Conservation (phyloP, 2,113 vertebrate species). For the Siphamia tubifer region DNA sequence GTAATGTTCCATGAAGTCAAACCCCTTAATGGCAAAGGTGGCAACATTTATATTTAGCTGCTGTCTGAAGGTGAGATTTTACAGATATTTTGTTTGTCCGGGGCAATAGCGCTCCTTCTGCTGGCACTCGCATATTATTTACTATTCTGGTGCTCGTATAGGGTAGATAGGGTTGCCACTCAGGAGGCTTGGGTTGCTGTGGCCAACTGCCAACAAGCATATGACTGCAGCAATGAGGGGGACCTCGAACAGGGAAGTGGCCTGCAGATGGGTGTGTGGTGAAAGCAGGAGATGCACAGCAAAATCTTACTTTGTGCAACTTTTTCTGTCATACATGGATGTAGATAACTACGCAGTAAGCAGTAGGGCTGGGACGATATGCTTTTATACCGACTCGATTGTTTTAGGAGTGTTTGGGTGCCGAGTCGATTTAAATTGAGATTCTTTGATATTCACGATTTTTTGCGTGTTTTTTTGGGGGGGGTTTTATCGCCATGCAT, state of each 20-base stretch:
- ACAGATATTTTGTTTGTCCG: slow-evolving; percentile 80
- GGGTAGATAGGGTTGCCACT: slow-evolving; percentile 79
- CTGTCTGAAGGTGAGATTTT: slow-evolving; percentile 71
- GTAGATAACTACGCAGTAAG: neutral
- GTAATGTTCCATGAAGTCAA: slow-evolving; percentile 59
- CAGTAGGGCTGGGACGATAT: too few species aligned
- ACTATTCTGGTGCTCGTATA: slow-evolving; percentile 86
- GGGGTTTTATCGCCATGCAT: too few species aligned
- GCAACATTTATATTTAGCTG: slow-evolving; percentile 49
- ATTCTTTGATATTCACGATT: too few species aligned
- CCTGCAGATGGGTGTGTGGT: slow-evolving; percentile 6
- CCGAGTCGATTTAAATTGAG: too few species aligned
- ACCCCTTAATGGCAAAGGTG: slow-evolving; percentile 39
- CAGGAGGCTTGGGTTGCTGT: slow-evolving; percentile 49
- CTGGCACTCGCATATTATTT: slow-evolving; percentile 83
- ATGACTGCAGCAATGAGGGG: slow-evolving; percentile 56
- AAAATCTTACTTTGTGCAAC: neutral
- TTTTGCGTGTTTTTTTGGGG: too few species aligned
- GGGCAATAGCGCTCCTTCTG: slow-evolving; percentile 70
- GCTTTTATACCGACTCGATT: too few species aligned
- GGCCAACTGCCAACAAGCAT: slow-evolving; percentile 52
- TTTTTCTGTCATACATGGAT: neutral
- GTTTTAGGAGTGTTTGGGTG: too few species aligned
- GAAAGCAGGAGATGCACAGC: slow-evolving; percentile 3
- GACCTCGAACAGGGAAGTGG: slow-evolving; percentile 30